A percentile compares a stretch with the other conserved stretches of the same genome.
phyloP scores from a whole-genome alignment of 2,113 vertebrate genomes.

The Asarcornis scutulata region DNA sequence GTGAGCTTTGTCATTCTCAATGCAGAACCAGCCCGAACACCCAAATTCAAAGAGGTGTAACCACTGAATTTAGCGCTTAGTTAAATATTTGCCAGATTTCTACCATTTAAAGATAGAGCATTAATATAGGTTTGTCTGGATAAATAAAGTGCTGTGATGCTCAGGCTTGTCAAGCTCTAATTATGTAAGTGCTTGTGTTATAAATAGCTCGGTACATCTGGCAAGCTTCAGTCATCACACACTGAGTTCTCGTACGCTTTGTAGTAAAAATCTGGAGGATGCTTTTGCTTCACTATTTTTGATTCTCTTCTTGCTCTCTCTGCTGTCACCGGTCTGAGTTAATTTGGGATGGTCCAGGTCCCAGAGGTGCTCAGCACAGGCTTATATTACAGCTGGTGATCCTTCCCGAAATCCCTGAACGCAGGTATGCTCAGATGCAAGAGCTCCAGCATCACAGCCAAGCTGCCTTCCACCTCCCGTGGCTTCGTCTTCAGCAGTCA shows the following conservation, averaged over 20 bases:
- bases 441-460: background rate
- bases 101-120: background rate
- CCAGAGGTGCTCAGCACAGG: background rate
- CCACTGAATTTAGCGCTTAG: background rate
- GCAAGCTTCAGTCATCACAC: background rate
- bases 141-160: background rate
- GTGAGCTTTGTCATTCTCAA: background rate
- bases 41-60: background rate
- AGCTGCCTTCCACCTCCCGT: no score
- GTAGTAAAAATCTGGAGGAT: background rate
- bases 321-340: background rate
- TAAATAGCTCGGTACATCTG: background rate
- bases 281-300: background rate
- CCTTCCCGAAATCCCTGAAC: background rate
- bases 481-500: background rate
- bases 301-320: fast-evolving
- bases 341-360: background rate
- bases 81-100: background rate
- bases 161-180: background rate
- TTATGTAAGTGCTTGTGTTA: background rate
- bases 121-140: background rate
- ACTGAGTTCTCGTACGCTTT: fast-evolving
- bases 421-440: background rate
- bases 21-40: background rate
- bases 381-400: background rate